Evolutionary conservation across 2,888 invertebrate species (phyloP).

Genomic region (Chirona hameri): DNA sequence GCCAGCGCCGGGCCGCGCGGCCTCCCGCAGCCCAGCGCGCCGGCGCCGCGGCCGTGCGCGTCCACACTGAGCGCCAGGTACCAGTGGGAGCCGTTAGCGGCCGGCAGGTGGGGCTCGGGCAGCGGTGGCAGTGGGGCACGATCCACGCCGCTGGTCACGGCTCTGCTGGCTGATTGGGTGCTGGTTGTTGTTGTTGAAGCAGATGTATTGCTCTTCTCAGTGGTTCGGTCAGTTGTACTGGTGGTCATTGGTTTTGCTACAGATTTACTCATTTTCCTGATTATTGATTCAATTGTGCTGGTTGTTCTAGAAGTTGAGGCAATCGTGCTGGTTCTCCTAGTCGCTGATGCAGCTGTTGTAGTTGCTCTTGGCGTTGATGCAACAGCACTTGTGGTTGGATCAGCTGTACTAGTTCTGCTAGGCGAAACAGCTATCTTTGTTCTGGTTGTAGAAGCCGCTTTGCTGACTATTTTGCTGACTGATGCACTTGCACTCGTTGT

Average conservation of each 20-base stretch:
- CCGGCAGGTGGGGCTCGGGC: constrained; percentile 39
- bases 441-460: not conserved
- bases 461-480: not conserved
- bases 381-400: not conserved
- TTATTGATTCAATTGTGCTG: too few relatives aligned
- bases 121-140: constrained; percentile 26
- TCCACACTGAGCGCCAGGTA: constrained; percentile 48
- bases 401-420: not conserved
- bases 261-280: too few relatives aligned
- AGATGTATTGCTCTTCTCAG: too few relatives aligned
- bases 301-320: not conserved
- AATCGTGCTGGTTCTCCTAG: not conserved
- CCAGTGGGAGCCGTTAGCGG: constrained; percentile 41
- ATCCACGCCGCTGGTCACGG: not conserved
- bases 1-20: constrained; percentile 36
- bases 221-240: too few relatives aligned
- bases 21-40: constrained; percentile 44
- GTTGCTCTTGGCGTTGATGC: not conserved
- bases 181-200: too few relatives aligned
- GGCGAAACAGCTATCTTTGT: not conserved
- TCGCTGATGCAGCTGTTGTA: not conserved
- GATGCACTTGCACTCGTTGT: not conserved
- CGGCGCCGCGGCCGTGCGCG: constrained; percentile 51
- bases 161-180: not conserved
- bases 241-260: too few relatives aligned